Evolutionary conservation across 1,140 invertebrate species (phyloP), one percentile per base, ranked within the genome.

Genomic region (Pogonomyrmex barbatus): DNA sequence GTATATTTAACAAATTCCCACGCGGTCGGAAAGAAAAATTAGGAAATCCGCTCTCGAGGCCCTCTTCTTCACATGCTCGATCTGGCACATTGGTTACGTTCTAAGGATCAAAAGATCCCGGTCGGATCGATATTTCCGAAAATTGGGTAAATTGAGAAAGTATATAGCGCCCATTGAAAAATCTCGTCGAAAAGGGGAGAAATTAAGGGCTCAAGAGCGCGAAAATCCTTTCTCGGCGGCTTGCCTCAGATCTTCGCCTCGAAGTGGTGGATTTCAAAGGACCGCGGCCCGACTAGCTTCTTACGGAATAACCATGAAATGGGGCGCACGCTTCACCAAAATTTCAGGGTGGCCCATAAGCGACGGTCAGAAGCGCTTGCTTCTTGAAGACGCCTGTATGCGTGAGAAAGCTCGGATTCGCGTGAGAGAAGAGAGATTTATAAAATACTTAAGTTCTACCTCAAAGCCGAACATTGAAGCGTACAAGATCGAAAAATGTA

Each of bases 171-270:
- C 85, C 71, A 33, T 62, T 42, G 4, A 75, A 54, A 33, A 6
- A 87, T 87, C 76, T 3, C 42, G 36, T 54, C 63, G 58, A 87
- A 89, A 82, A 68, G 39, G 30, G 36, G 65, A 58, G 84, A 58
- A 90, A 83, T 84, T 65, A 60, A 85, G 33, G 84, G 92, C 82
- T 94, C 92, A 94, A 94, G 90, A 94, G 93, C 92, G 94, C 94
- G 94, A 94, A 94, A 94, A 93, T 95, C 94, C 94, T 92, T 87
- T 84, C 77, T 52, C 77, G 77, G 87, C 85, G 85, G 89, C 67
- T 82, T 50, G 79, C 75, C 78, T 93, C 77, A 89, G 91, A 94
- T 93, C 82, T 91, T 91, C 79, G 78, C 89, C 92, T 90, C 88
- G 81, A 63, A 83, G 77, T 85, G 87, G 62, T 91, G 83, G 42